These are phyloP conservation scores for Thaumatotibia leucotreta DNA, from an alignment of 1,140 invertebrate species.

Conservation along the genomic window DNA sequence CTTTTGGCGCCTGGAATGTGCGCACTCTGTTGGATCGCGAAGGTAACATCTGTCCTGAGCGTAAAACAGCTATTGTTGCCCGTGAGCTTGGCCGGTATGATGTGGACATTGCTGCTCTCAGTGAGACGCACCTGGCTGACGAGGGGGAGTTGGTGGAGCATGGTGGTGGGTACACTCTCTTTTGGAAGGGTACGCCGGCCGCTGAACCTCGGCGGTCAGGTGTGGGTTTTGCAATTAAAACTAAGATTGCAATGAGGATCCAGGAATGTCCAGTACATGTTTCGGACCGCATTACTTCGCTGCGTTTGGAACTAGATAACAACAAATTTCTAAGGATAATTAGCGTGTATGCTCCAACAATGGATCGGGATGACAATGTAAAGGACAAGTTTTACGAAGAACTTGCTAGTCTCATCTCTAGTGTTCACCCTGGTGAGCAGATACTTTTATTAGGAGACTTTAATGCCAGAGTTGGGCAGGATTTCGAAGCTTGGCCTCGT, in stretches of 20 bases:
- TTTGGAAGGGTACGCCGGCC: conserved; percentile 21
- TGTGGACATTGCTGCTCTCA: too few relatives aligned
- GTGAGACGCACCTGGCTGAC: not conserved
- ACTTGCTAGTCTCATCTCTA: too few relatives aligned
- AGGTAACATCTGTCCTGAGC: too few relatives aligned
- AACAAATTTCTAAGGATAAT: conserved; percentile 28
- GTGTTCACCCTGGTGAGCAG: too few relatives aligned
- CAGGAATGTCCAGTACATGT: conserved; percentile 13
- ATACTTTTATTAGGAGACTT: too few relatives aligned
- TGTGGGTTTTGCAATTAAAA: conserved; percentile 4
- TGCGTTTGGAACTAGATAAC: conserved; percentile 21
- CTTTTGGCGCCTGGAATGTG: conserved; percentile 30
- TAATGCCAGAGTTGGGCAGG: too few relatives aligned
- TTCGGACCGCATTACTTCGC: conserved; percentile 17
- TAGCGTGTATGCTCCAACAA: conserved; percentile 24
- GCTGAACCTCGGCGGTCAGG: conserved; percentile 4
- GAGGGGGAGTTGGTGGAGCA: conserved; percentile 9
- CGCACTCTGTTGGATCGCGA: conserved; percentile 27
- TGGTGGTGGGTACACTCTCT: conserved; percentile 23
- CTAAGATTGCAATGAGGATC: not conserved
- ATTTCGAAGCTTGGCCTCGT: too few relatives aligned
- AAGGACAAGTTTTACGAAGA: conserved; percentile 16
- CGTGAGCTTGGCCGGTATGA: conserved; percentile 23
- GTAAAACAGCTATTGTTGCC: conserved; percentile 26
- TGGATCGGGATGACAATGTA: conserved; percentile 7